Base-by-base conservation (phyloP, 2,888 invertebrate species). In the Harpagoxenus sublaevis region DNA sequence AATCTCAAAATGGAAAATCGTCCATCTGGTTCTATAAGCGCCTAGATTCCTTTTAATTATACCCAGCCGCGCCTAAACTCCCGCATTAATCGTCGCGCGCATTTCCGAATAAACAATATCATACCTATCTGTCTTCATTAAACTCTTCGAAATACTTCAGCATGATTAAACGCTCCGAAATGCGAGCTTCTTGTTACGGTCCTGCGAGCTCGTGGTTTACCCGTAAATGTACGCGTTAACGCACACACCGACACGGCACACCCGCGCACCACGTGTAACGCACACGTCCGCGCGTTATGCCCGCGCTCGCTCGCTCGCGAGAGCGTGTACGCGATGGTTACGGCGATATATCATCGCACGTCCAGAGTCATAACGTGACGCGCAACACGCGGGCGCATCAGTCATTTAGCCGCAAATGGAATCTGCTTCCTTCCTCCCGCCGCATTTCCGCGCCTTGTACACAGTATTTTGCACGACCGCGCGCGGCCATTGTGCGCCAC, bases 341-440 rank as follows among this genome's bases (percentile, higher is more conserved):
- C 86, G 82, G 89, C 92, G 92, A 94, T 94, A 92, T 90, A 94
- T 94, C 94, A 94, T 91, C 89, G 90, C 91, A 92, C 91, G 94
- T 94, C 93, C 92, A 92, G 90, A 92, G 92, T 92, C 92, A 92
- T 93, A 92, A 91, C 91, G 92, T 90, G 90, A 91, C 88, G 90
- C 86, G 89, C 85, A 90, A 91, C 91, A 91, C 91, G 90, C 89
- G 86, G 88, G 87, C 90, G 92, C 94, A 94, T 94, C 94, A 94
- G 93, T 94, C 94, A 94, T 94, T 94, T 94, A 94, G 93, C 92
- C 92, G 89, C 93, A 94, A 94, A 94, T 94, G 93, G 92, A 93
- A 93, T 91, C 92, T 90, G 91, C 92, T 93, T 90, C 91, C 92
- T 92, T 92, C 90, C 92, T 90, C 91, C 90, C 88, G 90, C 90